A percentile compares a stretch with the other conserved stretches of the same genome.
phyloP scores from a whole-genome alignment of 2,113 vertebrate species.

The Vidua chalybeata region DNA sequence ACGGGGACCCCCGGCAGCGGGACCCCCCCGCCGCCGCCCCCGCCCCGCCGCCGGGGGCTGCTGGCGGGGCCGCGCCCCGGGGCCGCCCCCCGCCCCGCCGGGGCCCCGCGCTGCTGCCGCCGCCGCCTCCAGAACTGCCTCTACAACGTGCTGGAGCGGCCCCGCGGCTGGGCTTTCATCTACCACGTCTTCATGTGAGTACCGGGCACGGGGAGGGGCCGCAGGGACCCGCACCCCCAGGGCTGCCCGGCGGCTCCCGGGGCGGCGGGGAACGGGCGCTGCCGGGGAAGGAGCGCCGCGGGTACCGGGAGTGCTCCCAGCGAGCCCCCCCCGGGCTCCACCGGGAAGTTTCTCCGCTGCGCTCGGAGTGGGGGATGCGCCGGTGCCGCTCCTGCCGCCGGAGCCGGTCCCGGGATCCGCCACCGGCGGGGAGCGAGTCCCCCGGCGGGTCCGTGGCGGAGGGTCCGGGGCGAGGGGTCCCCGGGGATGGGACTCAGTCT shows the following conservation, averaged over 20 bases:
- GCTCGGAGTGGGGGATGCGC: neutral
- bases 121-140: conserved; percentile 5
- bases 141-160: conserved; percentile 19
- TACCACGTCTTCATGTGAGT: conserved; percentile 36
- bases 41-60: neutral
- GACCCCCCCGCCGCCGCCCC: too few species aligned
- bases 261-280: conserved; percentile 77
- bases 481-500: fast-evolving
- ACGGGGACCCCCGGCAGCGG: too few species aligned
- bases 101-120: neutral
- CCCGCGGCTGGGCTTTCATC: conserved; percentile 4
- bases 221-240: neutral
- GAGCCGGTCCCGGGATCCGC: neutral
- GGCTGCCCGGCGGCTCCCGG: neutral
- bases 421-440: neutral
- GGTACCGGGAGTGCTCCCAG: neutral
- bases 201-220: neutral
- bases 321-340: neutral
- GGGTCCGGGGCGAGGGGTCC: neutral
- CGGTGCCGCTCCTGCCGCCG: neutral
- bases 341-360: neutral
- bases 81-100: conserved; percentile 24
- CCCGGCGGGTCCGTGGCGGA: fast-evolving
- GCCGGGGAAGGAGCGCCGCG: conserved; percentile 30
- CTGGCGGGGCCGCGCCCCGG: neutral